These are phyloP conservation scores for Drosophila chauvacae DNA, from an alignment of 1,140 invertebrate genomes.

Conservation along the genomic window DNA sequence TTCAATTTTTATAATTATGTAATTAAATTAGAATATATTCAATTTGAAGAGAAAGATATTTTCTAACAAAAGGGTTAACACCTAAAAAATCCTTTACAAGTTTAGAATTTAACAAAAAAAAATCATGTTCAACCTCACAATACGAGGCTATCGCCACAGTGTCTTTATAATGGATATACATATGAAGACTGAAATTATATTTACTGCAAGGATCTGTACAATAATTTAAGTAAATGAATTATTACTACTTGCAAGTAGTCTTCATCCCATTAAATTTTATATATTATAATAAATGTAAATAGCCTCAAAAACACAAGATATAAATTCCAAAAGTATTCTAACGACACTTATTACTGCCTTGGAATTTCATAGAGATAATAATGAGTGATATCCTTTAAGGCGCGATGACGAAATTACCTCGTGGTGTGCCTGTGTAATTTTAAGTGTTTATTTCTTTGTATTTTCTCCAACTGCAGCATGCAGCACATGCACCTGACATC, in stretches of 20 bases:
- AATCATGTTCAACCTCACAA: too few species aligned
- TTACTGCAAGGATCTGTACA: background rate
- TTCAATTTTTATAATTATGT: too few species aligned
- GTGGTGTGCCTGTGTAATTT: background rate
- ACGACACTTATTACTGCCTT: background rate
- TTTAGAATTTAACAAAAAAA: background rate
- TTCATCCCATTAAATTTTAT: background rate
- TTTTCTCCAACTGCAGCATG: constrained; percentile 15
- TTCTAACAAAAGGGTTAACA: too few species aligned
- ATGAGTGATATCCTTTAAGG: background rate
- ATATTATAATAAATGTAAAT: background rate
- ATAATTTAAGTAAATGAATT: too few species aligned
- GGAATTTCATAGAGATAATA: background rate
- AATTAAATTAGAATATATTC: too few species aligned
- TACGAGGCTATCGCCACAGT: too few species aligned
- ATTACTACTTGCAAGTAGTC: too few species aligned
- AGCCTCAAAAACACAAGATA: too few species aligned
- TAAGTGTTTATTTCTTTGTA: background rate
- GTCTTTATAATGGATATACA: background rate
- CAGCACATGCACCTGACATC: constrained; percentile 70
- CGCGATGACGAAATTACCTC: background rate
- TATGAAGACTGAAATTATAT: background rate
- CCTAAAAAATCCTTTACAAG: too few species aligned
- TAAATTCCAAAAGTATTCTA: background rate
- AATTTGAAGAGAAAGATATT: too few species aligned